A percentile compares a stretch with the other conserved stretches of the same genome.
Conservation (phyloP, 2,797 vertebrate species). For the Catharus ustulatus region DNA sequence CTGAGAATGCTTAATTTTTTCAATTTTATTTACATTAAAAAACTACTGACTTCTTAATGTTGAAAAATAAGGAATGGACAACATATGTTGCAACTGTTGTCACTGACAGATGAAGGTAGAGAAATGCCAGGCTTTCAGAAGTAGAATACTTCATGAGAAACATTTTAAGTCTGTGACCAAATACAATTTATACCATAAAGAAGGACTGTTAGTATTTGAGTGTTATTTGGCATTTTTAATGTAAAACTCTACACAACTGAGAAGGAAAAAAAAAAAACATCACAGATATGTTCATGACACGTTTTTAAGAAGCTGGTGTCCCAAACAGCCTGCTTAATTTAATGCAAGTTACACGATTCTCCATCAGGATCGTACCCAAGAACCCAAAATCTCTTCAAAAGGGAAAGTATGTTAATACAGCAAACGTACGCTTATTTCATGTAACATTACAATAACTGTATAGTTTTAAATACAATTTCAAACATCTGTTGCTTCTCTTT, state of each 20-base stretch:
- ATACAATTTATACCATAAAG: background rate
- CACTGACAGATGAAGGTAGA: background rate
- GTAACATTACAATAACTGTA: background rate
- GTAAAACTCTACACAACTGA: background rate
- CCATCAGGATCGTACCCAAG: background rate
- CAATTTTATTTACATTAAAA: background rate
- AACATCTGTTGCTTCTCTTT: background rate
- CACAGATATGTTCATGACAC: accelerated
- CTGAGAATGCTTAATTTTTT: background rate
- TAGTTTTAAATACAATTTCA: background rate
- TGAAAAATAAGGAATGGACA: background rate
- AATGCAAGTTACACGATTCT: background rate
- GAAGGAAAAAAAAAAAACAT: background rate
- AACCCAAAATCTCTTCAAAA: background rate
- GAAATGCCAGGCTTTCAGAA: background rate
- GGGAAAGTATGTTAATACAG: background rate
- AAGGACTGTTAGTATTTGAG: background rate
- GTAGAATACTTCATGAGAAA: background rate
- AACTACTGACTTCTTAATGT: background rate
- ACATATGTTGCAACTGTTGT: background rate
- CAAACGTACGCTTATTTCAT: background rate
- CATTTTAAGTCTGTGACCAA: background rate
- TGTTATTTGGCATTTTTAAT: background rate
- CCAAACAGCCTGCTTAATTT: background rate
- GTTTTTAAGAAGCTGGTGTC: background rate